Evolutionary conservation across 2,113 vertebrate genomes (phyloP), one percentile per base, ranked within the genome.

Genomic region (Clarias gariepinus): DNA sequence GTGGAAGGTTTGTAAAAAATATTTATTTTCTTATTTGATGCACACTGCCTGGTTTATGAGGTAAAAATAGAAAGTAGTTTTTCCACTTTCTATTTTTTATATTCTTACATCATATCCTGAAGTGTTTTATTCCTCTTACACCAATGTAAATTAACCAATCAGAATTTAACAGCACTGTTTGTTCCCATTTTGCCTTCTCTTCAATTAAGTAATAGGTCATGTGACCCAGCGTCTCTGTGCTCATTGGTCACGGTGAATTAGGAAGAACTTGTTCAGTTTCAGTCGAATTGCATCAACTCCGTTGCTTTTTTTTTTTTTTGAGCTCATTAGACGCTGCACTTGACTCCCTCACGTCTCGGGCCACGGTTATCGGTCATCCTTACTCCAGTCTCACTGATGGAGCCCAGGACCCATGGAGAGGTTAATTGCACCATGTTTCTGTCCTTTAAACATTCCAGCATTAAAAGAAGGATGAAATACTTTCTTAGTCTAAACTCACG

Each of bases 381-480:
- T 86, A 91, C 86, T 88, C 71, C 25, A 63, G 71, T 82, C 81
- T 89, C 52, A 71, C 77, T 79, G 80, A 89, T 83, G 73, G 57
- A 83, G 89, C 86, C 88, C 23, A 1, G 66, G 71, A 88, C 52
- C 82, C 69, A 47, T 80, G 0, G 91, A 91, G 89, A 94, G 92
- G 92, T 96, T 95, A 95, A 95, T 91, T 93, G 91, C 89, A 78
- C 93, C 90, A 77, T 83, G 91, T 87, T 88, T 92, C 93, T 96
- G 94, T 95, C 94, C 94, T 95, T 91, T 96, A 93, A 95, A 94
- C 94, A 92, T 91, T 95, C 88, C 91, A 94, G 92, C 91, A 94
- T 95, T 92, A 94, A 93, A 96, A 95, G 93, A 94, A 94, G 94
- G 94, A 96, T 95, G 94, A 96, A 96, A 96, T 96, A 95, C 94